A percentile compares a stretch with the other conserved stretches of the same genome.
These are phyloP conservation scores for Acleris laterana DNA, from an alignment of 2,888 invertebrate species.

Conservation along the genomic window DNA sequence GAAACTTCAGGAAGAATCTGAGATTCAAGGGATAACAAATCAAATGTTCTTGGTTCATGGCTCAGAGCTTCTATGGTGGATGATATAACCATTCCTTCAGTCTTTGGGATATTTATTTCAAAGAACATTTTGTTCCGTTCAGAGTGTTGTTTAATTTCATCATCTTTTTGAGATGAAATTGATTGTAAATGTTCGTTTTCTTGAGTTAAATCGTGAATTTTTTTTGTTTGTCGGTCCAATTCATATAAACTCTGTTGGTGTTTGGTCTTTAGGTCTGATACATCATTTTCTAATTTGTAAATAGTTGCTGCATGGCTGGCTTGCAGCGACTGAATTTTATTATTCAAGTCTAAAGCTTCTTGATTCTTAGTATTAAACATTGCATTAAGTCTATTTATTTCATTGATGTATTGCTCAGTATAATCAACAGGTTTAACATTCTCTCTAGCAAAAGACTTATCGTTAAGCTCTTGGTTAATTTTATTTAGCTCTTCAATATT, in stretches of 20 bases:
- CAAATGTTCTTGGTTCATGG: conserved; percentile 52
- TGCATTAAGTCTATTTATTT: conserved; percentile 84
- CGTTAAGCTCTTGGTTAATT: conserved; percentile 63
- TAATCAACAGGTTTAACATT: conserved; percentile 62
- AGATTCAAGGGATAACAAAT: conserved; percentile 67
- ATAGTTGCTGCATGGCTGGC: conserved; percentile 50
- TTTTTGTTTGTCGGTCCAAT: conserved; percentile 50
- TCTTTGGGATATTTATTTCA: conserved; percentile 80
- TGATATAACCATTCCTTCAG: conserved; percentile 79
- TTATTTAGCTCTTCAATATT: conserved; percentile 65
- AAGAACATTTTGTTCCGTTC: conserved; percentile 70
- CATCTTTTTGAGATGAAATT: conserved; percentile 60
- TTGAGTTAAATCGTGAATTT: conserved; percentile 53
- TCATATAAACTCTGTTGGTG: conserved; percentile 49
- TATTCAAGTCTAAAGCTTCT: conserved; percentile 68
- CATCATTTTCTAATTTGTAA: conserved; percentile 58
- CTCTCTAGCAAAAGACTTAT: conserved; percentile 52
- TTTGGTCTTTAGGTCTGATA: conserved; percentile 65
- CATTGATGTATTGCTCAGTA: conserved; percentile 78
- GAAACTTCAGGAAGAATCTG: conserved; percentile 67
- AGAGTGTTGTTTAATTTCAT: conserved; percentile 65
- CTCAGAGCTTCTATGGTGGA: conserved; percentile 73
- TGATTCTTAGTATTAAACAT: conserved; percentile 77
- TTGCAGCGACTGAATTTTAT: conserved; percentile 58
- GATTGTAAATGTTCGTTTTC: conserved; percentile 58